Evolutionary conservation across 1,140 invertebrate species (phyloP), one percentile per base, ranked within the genome.

Genomic region (Drosophila nigrodunni): DNA sequence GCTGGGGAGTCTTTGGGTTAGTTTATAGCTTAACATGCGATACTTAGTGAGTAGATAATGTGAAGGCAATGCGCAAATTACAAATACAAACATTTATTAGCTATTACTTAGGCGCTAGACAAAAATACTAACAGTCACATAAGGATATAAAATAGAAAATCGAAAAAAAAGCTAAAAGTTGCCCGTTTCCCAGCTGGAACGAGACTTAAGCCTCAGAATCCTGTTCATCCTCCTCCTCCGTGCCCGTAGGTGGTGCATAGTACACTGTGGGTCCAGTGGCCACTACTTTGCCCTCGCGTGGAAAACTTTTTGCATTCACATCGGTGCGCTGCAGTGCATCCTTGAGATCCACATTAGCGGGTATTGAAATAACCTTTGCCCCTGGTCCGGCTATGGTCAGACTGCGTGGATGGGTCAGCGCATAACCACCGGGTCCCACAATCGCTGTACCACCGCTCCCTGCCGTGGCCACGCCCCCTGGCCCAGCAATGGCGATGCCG

Each of bases 401-500:
- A 25, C 95, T 95, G 18, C 94, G 94, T 6, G 95, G 95, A 78
- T 95, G 94, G 1, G 95, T 96, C 64, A 95, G 95, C 0, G 95
- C 95, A 34, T 95, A 93, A 0, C 95, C 95, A 8, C 95, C 95
- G 6, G 95, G 95, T 4, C 95, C 95, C 1, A 96, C 95, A 44
- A 96, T 95, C 0, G 95, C 95, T 1, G 95, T 95, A 7, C 95
- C 95, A 2, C 95, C 95, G 72, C 94, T 94, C 7, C 95, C 95
- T 1, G 95, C 95, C 2, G 95, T 96, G 0, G 95, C 95, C 43
- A 96, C 95, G 50, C 95, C 95, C 7, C 95, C 95, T 0, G 95
- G 95, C 0, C 95, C 95, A 2, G 95, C 95, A 30, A 96, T 96
- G 0, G 95, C 95, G 0, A 96, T 95, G 11, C 95, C 95, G 7